Percentiles rank a stretch among this genome's conserved stretches.
phyloP scores from a whole-genome alignment of 2,888 invertebrate species.

The Epinotia ramella region DNA sequence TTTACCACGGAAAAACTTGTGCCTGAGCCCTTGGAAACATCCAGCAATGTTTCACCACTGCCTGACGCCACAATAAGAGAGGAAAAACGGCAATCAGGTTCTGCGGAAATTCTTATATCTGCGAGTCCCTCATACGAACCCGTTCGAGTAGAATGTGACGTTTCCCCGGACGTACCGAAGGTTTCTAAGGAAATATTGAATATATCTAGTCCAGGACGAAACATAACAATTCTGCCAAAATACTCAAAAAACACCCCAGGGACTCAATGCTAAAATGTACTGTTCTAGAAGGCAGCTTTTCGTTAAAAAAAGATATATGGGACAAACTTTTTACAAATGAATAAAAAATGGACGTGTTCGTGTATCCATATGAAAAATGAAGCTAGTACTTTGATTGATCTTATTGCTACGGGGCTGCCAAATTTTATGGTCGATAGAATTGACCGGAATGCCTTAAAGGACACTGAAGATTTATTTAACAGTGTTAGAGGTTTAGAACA shows the following conservation, averaged over 20 bases:
- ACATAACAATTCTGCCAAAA: not conserved
- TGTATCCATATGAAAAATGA: too few relatives aligned
- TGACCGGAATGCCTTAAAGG: too few relatives aligned
- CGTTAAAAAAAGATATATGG: not conserved
- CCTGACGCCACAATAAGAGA: too few relatives aligned
- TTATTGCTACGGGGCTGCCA: too few relatives aligned
- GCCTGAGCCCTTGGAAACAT: too few relatives aligned
- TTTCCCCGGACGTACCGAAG: not conserved
- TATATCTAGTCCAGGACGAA: conserved; percentile 9
- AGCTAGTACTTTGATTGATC: too few relatives aligned
- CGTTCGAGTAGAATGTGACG: not conserved
- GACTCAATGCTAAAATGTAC: not conserved
- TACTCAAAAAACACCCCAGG: not conserved
- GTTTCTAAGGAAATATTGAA: conserved; percentile 5
- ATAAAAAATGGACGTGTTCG: not conserved
- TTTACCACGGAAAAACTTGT: too few relatives aligned
- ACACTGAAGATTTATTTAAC: too few relatives aligned
- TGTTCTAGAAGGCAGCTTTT: not conserved
- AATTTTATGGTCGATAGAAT: too few relatives aligned
- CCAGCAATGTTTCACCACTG: too few relatives aligned
- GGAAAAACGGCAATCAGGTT: not conserved
- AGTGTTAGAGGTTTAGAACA: too few relatives aligned
- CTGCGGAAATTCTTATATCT: not conserved
- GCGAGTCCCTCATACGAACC: not conserved
- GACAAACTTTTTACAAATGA: not conserved